These are phyloP conservation scores for Macrotrachela quadricornifera DNA, from an alignment of 1,140 invertebrate species.

Conservation along the genomic window DNA sequence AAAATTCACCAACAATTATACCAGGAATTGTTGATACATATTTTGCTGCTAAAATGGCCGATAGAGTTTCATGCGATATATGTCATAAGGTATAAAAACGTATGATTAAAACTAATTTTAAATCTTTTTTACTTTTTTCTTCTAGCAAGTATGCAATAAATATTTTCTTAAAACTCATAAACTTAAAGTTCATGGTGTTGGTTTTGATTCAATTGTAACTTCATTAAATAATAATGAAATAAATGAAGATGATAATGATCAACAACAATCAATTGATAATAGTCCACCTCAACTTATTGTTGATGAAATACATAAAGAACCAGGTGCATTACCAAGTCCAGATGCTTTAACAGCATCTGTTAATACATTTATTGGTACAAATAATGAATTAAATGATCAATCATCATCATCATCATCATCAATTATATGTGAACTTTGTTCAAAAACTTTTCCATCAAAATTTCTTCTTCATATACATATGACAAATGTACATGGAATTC, in stretches of 20 bases:
- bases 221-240: background rate
- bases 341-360: too few relatives aligned
- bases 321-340: too few relatives aligned
- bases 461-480: slow-evolving; percentile 22
- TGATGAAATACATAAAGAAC: too few relatives aligned
- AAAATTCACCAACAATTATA: background rate
- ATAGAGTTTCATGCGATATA: slow-evolving; percentile 62
- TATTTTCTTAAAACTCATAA: slow-evolving; percentile 99
- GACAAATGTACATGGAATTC: slow-evolving; percentile 21
- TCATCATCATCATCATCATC: too few relatives aligned
- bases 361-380: too few relatives aligned
- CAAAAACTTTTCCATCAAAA: slow-evolving; percentile 21
- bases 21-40: background rate
- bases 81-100: slow-evolving; percentile 69
- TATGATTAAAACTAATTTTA: background rate
- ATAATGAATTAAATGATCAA: too few relatives aligned
- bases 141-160: slow-evolving; percentile 64
- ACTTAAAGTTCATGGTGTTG: slow-evolving; percentile 92
- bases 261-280: too few relatives aligned
- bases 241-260: too few relatives aligned
- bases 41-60: slow-evolving; percentile 31
- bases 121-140: too few relatives aligned
- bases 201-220: slow-evolving; percentile 8
- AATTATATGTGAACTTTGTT: slow-evolving; percentile 19
- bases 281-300: too few relatives aligned